Base-by-base conservation (phyloP, 2,797 vertebrate species). In the Cichlasoma orientale region DNA sequence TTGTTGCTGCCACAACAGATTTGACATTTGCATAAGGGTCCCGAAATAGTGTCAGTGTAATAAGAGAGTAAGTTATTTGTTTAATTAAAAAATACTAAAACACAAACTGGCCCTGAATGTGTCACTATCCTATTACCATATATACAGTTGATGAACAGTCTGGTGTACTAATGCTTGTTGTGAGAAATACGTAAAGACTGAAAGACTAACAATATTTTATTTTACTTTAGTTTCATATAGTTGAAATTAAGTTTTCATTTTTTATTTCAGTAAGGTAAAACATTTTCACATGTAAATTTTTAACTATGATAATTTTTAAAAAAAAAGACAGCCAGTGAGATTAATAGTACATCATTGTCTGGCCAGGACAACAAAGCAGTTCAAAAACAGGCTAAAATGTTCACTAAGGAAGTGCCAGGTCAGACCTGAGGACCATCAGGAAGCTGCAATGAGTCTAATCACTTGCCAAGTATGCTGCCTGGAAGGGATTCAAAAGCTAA, bases 391-490 rank as follows among this genome's bases (percentile, higher is more conserved):
- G 27, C 53, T 73, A 36, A 54, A 44, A 41, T 71, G 36, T 33
- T 80, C 33, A 61, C 59, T 36, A 2, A 68, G 66, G 70, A 86
- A 73, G 31, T 69, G 36, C 77, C 72, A 59, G 79, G 77, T 79
- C 58, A 84, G 82, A 84, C 69, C 73, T 54, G 66, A 82, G 53
- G 68, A 84, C 58, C 66, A 47, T 66, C 76, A 80, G 63, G 73
- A 83, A 29, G 79, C 71, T 81, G 79, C 73, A 73, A 78, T 72
- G 36, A 74, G 72, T 63, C 53, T 72, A 74, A 85, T 70, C 58
- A 55, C 73, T 79, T 31, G 73, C 58, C 66, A 66, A 78, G 71
- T 55, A 38, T 58, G 13, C 47, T 21, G 25, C 21, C 70, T 73
- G 73, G 72, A 87, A 72, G 71, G 10, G 27, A 52, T 47, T 75